Conservation (phyloP, 2,113 vertebrate genomes). For the Hemicordylus capensis region DNA sequence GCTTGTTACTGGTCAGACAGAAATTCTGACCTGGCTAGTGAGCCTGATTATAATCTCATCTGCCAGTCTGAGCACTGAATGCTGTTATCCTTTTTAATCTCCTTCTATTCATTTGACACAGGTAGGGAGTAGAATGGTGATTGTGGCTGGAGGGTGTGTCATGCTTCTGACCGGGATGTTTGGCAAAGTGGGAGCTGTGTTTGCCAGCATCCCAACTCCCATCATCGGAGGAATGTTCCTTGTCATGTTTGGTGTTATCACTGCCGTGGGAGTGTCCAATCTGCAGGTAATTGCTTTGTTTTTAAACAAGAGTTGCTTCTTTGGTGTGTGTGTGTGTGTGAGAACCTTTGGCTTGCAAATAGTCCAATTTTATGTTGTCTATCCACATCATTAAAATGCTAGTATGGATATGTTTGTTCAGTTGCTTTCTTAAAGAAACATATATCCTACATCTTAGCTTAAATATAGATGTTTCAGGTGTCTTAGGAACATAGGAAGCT, state of each 20-base stretch:
- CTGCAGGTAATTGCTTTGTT: conserved; percentile 83
- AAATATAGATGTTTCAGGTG: not conserved
- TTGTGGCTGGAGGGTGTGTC: conserved; percentile 81
- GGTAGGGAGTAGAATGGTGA: conserved; percentile 96
- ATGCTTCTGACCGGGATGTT: conserved; percentile 89
- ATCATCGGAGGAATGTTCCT: conserved; percentile 95
- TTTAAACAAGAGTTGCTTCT: not conserved
- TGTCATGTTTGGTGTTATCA: conserved; percentile 94
- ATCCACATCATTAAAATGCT: not conserved
- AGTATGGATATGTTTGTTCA: not conserved
- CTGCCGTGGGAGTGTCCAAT: conserved; percentile 90
- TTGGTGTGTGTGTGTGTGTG: not conserved
- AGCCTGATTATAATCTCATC: not conserved
- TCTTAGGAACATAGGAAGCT: too few species aligned
- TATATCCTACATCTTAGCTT: not conserved
- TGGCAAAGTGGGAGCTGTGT: conserved; percentile 88
- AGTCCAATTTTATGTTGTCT: not conserved
- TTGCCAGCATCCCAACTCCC: conserved; percentile 91
- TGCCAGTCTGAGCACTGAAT: not conserved
- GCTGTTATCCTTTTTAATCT: not conserved
- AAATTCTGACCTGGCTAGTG: not conserved
- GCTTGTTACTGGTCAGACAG: not conserved
- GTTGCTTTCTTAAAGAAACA: not conserved
- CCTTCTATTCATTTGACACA: conserved; percentile 61
- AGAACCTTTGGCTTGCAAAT: not conserved